These are phyloP conservation scores for Eunapius fragilis DNA, from an alignment of 37 sponge, comb jelly and placozoan genomes.

Conservation along the genomic window DNA sequence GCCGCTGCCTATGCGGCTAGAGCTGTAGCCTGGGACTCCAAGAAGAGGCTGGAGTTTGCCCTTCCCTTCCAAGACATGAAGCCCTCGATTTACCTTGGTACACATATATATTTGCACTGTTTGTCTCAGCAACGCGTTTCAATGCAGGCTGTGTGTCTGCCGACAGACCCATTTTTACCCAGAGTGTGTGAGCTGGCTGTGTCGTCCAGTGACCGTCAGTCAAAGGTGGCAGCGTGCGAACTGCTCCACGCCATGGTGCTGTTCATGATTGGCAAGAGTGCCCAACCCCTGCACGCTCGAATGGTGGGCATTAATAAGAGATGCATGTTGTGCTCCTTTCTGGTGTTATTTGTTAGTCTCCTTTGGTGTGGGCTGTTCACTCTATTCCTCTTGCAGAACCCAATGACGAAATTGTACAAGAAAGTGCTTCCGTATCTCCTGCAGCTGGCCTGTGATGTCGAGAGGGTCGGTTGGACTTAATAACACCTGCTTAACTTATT, in stretches of 20 bases:
- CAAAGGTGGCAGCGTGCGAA: constrained; percentile 96
- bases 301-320: constrained; percentile 39
- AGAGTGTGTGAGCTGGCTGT: constrained; percentile 87
- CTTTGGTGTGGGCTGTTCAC: too few relatives aligned
- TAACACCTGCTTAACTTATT: not conserved
- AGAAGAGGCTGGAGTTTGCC: constrained; percentile 72
- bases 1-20: constrained; percentile 25
- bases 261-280: constrained; percentile 80
- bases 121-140: too few relatives aligned
- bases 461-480: constrained; percentile 48
- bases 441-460: constrained; percentile 90
- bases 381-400: constrained; percentile 49
- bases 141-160: not conserved
- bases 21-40: constrained; percentile 90
- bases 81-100: constrained; percentile 84
- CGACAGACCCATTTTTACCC: constrained; percentile 90
- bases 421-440: constrained; percentile 84
- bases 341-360: not conserved
- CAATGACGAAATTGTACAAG: constrained; percentile 77
- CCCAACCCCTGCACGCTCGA: constrained; percentile 73
- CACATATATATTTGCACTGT: not conserved
- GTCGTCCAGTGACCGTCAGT: constrained; percentile 89
- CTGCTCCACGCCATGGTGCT: constrained; percentile 85
- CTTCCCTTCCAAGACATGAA: constrained; percentile 96
- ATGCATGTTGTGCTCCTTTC: not conserved